Evolutionary conservation across 2,888 invertebrate genomes (phyloP).

Genomic region (Rhorus exstirpatorius): DNA sequence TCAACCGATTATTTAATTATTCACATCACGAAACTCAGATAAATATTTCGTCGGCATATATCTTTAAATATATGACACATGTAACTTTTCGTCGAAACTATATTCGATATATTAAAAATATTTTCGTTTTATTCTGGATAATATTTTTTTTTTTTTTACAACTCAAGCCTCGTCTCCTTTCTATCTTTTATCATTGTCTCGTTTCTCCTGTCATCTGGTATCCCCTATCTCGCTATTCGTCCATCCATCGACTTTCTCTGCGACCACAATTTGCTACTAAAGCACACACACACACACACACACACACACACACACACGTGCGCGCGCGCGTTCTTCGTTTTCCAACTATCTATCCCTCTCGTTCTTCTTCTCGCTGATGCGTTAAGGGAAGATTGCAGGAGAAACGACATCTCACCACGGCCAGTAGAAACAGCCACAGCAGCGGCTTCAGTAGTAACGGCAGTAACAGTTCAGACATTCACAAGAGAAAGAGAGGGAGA

Average conservation of each 20-base stretch:
- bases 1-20: too few relatives aligned
- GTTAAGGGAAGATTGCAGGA: slow-evolving; percentile 16
- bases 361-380: slow-evolving; percentile 10
- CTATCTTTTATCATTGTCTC: slow-evolving; percentile 39
- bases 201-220: neutral
- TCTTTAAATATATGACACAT: too few relatives aligned
- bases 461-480: slow-evolving; percentile 47
- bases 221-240: slow-evolving; percentile 13
- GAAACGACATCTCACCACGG: slow-evolving; percentile 24
- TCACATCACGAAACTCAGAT: too few relatives aligned
- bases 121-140: neutral
- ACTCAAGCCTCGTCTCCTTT: slow-evolving; percentile 43
- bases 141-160: slow-evolving; percentile 42
- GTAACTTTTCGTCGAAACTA: neutral
- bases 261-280: slow-evolving; percentile 7
- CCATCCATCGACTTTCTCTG: slow-evolving; percentile 16
- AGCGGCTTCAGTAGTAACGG: slow-evolving; percentile 61
- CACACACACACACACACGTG: neutral
- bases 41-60: too few relatives aligned
- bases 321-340: neutral
- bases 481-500: slow-evolving; percentile 18
- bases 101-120: neutral
- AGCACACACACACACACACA: neutral
- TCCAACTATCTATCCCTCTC: slow-evolving; percentile 2
- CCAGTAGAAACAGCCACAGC: slow-evolving; percentile 43